Evolutionary conservation across 2,888 invertebrate species (phyloP), one percentile per base, ranked within the genome.

Genomic region (Polyploca ridens): DNA sequence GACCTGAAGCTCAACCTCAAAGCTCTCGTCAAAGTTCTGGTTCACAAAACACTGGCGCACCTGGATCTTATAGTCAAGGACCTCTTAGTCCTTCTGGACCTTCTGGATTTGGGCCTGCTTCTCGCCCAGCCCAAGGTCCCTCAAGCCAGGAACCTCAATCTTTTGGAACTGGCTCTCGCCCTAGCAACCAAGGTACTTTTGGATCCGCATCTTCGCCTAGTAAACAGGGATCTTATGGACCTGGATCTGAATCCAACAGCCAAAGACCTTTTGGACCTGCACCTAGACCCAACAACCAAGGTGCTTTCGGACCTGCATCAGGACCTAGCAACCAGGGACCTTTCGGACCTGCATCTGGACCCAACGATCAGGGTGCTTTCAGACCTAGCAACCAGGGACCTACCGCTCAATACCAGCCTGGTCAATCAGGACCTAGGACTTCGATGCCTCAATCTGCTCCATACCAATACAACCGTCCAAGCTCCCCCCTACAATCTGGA

Each of bases 381-480:
- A 68, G 69, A 57, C 64, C 65, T 62, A 64, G 57, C 58, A 67
- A 70, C 33, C 77, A 75, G 63, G 71, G 70, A 46, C 68, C 64
- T 57, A 73, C 66, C 54, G 57, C 62, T 19, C 69, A 69, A 41
- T 63, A 63, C 60, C 69, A 64, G 33, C 54, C 68, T 33, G 62
- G 69, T 62, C 72, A 71, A 27, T 41, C 69, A 11, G 69, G 72
- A 41, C 11, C 66, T 11, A 65, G 66, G 60, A 61, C 75, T 35
- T 65, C 73, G 14, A 79, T 76, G 74, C 33, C 75, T 33, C 73
- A 74, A 16, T 76, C 82, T 16, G 75, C 80, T 49, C 72, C 78
- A 62, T 84, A 86, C 64, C 79, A 85, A 63, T 86, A 85, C 68
- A 81, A 80, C 68, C 76, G 77, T 2, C 83, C 85, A 14, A 73